Conservation (phyloP, 1,140 invertebrate genomes). For the Amyelois transitella region DNA sequence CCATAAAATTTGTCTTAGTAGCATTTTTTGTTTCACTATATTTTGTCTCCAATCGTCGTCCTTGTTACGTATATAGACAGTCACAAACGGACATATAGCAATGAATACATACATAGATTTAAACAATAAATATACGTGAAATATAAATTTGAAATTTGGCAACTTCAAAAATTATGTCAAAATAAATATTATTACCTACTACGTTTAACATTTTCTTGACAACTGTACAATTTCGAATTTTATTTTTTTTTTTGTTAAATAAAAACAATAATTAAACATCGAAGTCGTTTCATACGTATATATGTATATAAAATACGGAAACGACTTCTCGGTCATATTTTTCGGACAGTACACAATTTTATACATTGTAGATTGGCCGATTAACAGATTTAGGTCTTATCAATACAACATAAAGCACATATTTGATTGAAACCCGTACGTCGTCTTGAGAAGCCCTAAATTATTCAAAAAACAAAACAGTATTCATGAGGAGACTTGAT, state of each 20-base stretch:
- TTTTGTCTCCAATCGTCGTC: constrained; percentile 46
- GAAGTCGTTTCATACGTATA: constrained; percentile 19
- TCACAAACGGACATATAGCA: background rate
- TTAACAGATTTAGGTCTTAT: constrained; percentile 29
- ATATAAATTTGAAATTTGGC: background rate
- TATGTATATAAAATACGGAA: constrained; percentile 9
- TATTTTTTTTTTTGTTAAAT: background rate
- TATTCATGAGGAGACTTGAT: constrained; percentile 29
- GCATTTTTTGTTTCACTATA: constrained; percentile 58
- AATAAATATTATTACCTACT: background rate
- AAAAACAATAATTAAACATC: constrained; percentile 3
- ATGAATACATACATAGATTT: background rate
- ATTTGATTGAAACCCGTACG: constrained; percentile 15
- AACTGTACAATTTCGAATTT: constrained; percentile 4
- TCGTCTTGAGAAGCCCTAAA: constrained; percentile 47
- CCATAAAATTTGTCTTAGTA: constrained; percentile 71
- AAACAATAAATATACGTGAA: background rate
- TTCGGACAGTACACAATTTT: background rate
- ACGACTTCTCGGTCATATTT: constrained; percentile 5
- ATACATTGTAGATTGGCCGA: background rate
- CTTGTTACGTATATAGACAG: constrained; percentile 10
- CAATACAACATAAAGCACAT: constrained; percentile 25
- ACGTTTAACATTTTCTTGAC: background rate
- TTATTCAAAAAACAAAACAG: constrained; percentile 3
- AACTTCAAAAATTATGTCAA: background rate